Conservation (phyloP, 1,140 invertebrate genomes). For the Physella acuta region DNA sequence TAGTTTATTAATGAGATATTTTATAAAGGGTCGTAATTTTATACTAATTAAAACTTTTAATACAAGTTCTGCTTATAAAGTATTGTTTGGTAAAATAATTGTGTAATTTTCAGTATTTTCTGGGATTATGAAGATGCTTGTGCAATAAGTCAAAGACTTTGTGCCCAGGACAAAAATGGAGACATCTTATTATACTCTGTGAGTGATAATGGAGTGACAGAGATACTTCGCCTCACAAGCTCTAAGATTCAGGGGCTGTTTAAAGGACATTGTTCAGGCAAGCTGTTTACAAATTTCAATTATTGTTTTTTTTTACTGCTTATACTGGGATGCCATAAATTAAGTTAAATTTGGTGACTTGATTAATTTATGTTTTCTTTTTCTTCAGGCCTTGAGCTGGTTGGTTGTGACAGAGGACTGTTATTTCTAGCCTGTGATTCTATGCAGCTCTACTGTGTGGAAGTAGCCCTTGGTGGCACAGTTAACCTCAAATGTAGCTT, state of each 20-base stretch:
- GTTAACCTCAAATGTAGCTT: neutral
- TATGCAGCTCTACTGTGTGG: neutral
- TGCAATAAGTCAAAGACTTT: conserved; percentile 10
- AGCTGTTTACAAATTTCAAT: no score
- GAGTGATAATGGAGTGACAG: conserved; percentile 18
- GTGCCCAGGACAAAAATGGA: conserved; percentile 14
- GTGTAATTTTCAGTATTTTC: conserved; percentile 10
- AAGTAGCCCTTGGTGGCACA: neutral
- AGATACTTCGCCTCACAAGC: neutral
- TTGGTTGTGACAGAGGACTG: conserved; percentile 15
- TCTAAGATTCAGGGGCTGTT: conserved; percentile 12
- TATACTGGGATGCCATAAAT: no score
- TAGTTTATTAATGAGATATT: no score
- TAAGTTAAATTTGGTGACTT: neutral
- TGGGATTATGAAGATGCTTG: conserved; percentile 22
- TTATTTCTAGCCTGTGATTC: neutral
- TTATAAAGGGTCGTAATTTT: no score
- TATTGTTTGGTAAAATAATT: no score
- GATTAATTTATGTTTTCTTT: neutral
- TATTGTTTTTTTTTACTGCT: no score
- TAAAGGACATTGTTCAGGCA: neutral
- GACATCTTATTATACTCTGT: conserved; percentile 19
- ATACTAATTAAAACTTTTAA: no score
- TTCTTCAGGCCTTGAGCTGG: conserved; percentile 3
- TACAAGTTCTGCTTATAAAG: no score